Percentiles rank a stretch among this genome's conserved stretches.
Conservation (phyloP, 2,888 invertebrate genomes). For the Mechanitis messenoides region DNA sequence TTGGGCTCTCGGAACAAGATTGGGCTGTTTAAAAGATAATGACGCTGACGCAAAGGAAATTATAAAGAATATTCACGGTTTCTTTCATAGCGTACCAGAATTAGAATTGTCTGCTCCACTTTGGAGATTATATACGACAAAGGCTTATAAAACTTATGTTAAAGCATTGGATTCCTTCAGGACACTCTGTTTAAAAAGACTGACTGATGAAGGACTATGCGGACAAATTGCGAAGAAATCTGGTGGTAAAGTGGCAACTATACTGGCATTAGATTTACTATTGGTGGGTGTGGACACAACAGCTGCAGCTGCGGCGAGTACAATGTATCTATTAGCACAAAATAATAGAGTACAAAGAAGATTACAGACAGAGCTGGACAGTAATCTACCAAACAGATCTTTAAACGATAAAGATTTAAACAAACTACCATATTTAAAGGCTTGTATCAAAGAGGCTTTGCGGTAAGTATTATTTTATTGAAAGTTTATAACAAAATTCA, state of each 20-base stretch:
- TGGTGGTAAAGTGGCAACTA: conserved; percentile 76
- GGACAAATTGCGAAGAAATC: conserved; percentile 57
- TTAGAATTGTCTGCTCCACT: conserved; percentile 84
- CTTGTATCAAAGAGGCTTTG: conserved; percentile 86
- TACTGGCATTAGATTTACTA: conserved; percentile 85
- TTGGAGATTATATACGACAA: conserved; percentile 84
- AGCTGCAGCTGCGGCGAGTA: conserved; percentile 84
- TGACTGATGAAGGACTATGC: conserved; percentile 66
- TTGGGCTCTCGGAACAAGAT: conserved; percentile 87
- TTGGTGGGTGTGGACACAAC: conserved; percentile 90
- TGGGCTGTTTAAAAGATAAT: conserved; percentile 83
- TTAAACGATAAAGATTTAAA: conserved; percentile 79
- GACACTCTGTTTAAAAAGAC: conserved; percentile 69
- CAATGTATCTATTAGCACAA: conserved; percentile 84
- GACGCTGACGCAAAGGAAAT: conserved; percentile 85
- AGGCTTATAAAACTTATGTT: conserved; percentile 82
- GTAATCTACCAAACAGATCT: conserved; percentile 73
- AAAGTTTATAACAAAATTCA: neutral
- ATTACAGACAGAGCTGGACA: conserved; percentile 79
- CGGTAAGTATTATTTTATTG: conserved; percentile 63
- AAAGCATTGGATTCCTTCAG: conserved; percentile 83
- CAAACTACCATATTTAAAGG: conserved; percentile 81
- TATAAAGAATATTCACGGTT: conserved; percentile 84
- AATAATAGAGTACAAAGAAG: conserved; percentile 81
- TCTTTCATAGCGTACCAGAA: conserved; percentile 86